Base-by-base conservation (phyloP, 1,140 invertebrate species). In the Araneus ventricosus region DNA sequence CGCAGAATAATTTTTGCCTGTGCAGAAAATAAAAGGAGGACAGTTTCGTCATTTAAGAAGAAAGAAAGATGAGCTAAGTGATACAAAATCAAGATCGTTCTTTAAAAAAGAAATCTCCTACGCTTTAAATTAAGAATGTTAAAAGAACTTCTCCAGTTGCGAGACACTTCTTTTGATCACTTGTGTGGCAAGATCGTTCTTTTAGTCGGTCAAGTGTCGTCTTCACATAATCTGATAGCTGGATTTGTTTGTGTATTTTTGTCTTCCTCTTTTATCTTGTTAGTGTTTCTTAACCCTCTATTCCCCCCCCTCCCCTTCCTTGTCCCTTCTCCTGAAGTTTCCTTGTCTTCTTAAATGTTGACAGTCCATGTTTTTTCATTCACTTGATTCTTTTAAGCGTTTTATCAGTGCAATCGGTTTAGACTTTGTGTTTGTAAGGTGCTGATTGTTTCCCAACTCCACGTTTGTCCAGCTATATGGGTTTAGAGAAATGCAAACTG, bases 151-250 rank as follows among this genome's bases (percentile, higher is more conserved):
- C 67, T 75, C 67, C 34, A 34, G 30, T 75, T 75, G 30, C 30
- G 30, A 75, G 30, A 75, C 67, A 2, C 67, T 75, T 75, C 67
- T 75, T 75, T 37, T 34, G 80, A n/a, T 45, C 41, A 34, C 34
- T 63, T 61, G 85, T 87, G 59, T 63, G n/a, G 52, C 85, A 63
- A 63, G 80, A 57, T 87, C 85, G 22, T 63, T 39, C 30, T 37
- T 30, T 90, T 79, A 90, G 88, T 90, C 70, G 88, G 88, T 80
- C 88, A 90, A 90, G 88, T 90, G 70, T 90, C 88, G 27, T 90
- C 88, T 90, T 90, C 88, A 90, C 37, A 88, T 75, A 88, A 88
- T 90, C 88, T 90, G 88, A 90, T 90, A 70, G 59, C 57, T 88
- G 59, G 27, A 34, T 86, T 88, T 57, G 86, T 86, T 86, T 75